Evolutionary conservation across 1,140 invertebrate species (phyloP), one percentile per base, ranked within the genome.

Genomic region (Stegodyphus mimosarum): DNA sequence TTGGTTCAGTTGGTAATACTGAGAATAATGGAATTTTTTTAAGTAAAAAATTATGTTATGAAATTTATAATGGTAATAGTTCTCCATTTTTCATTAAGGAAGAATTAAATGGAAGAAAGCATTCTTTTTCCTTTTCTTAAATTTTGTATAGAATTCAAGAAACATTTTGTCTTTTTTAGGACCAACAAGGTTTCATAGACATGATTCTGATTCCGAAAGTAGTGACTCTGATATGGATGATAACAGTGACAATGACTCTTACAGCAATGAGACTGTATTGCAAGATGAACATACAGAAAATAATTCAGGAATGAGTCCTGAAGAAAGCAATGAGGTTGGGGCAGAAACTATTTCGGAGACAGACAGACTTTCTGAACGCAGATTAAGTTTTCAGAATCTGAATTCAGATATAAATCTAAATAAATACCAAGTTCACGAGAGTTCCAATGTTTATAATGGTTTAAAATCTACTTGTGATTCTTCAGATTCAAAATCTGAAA

Each of bases 261-360:
- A 70, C 13, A 84, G 81, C 33, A 84, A 84, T 75, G 81, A 75
- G 48, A 84, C 81, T 9, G 33, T 84, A 50, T 52, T 84, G 6
- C 81, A 84, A 75, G 81, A 84, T 70, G 81, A 84, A 51, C 63
- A 33, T 33, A 64, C 79, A 18, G 64, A 53, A 52, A n/a, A 67
- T 52, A 69, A 50, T 10, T 52, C 64, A 48, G 0, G 33, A 15
- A 48, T 63, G 1, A 55, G 52, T 48, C 69, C 67, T n/a, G 67
- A 70, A 71, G 33, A 33, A 33, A 33, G 33, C 33, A 33, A 33
- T 33, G 52, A 64, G 6, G 55, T 13, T 50, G 48, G 33, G 5
- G 48, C 48, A 51, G 55, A 72, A 18, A 55, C 51, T 6, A 11
- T n/a, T 63, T 13, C 3, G 17, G 55, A 76, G 48, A 55, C 48